phyloP scores from a whole-genome alignment of 2,797 vertebrate genomes.

The Lophotriccus pileatus region DNA sequence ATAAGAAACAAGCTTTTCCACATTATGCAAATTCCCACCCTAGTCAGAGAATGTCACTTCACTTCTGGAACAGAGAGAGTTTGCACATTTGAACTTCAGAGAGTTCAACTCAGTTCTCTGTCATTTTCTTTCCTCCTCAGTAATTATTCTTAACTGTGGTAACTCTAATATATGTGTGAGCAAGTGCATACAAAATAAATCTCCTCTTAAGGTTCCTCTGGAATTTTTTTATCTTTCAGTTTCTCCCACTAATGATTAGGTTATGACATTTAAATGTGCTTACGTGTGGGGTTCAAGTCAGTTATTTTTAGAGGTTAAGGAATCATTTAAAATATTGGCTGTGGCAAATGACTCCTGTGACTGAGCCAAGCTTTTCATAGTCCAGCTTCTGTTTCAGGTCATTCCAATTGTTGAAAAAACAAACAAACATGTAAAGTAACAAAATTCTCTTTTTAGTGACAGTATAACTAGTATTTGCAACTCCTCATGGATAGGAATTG shows the following conservation, averaged over 20 bases:
- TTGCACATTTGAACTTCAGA: conserved; percentile 25
- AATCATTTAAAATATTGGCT: background rate
- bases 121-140: background rate
- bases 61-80: background rate
- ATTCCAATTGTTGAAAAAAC: background rate
- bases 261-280: conserved; percentile 20
- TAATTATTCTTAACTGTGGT: background rate
- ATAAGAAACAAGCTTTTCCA: conserved; percentile 16
- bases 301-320: conserved; percentile 14
- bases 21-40: conserved; percentile 29
- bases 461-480: background rate
- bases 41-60: conserved; percentile 7
- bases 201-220: background rate
- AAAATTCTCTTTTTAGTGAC: background rate
- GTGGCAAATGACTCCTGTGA: background rate
- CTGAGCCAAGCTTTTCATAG: background rate
- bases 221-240: background rate
- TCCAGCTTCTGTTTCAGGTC: background rate
- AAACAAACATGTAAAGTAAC: background rate
- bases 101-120: background rate
- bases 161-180: background rate
- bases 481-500: background rate
- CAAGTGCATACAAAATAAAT: conserved; percentile 12
- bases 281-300: background rate
- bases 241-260: background rate